Conservation (phyloP, 30 jellyfish, hydroid and myxozoan genomes). For the Sanderia malayensis region DNA sequence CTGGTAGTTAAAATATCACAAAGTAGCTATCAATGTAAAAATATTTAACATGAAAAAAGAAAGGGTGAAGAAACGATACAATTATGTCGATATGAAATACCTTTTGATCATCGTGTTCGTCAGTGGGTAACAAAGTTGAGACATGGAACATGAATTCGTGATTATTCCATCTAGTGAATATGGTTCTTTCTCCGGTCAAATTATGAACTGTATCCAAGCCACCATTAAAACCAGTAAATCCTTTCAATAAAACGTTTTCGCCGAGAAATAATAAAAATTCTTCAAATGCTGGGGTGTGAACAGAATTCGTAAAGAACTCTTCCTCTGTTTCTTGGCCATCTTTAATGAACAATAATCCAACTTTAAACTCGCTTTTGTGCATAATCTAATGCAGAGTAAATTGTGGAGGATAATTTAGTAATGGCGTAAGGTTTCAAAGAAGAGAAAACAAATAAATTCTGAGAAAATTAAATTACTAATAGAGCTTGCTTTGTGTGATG, state of each 20-base stretch:
- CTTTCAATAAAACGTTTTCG: slow-evolving; percentile 62
- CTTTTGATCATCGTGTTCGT: slow-evolving; percentile 91
- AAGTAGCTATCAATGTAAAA: no score
- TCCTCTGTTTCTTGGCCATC: slow-evolving; percentile 90
- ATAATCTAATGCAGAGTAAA: no score
- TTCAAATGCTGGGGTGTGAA: slow-evolving; percentile 77
- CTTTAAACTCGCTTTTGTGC: slow-evolving; percentile 89
- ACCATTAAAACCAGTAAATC: slow-evolving; percentile 86
- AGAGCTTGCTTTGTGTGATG: no score
- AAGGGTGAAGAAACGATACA: no score
- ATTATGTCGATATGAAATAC: slow-evolving; percentile 16
- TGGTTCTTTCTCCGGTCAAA: slow-evolving; percentile 82
- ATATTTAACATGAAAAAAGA: no score
- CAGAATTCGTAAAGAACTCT: slow-evolving; percentile 81
- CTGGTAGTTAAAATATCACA: no score
- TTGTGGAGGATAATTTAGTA: no score
- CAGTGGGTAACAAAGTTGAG: slow-evolving; percentile 88
- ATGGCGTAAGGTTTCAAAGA: no score
- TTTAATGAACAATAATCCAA: slow-evolving; percentile 79
- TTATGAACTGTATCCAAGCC: slow-evolving; percentile 82
- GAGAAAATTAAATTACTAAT: no score
- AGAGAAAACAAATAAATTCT: no score
- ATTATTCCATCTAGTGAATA: slow-evolving; percentile 75
- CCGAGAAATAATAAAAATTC: slow-evolving; percentile 83
- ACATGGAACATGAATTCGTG: slow-evolving; percentile 91